Percentiles rank a stretch among this genome's conserved stretches.
Conservation (phyloP, 2,888 invertebrate genomes). For the Lasioglossum figueresi region DNA sequence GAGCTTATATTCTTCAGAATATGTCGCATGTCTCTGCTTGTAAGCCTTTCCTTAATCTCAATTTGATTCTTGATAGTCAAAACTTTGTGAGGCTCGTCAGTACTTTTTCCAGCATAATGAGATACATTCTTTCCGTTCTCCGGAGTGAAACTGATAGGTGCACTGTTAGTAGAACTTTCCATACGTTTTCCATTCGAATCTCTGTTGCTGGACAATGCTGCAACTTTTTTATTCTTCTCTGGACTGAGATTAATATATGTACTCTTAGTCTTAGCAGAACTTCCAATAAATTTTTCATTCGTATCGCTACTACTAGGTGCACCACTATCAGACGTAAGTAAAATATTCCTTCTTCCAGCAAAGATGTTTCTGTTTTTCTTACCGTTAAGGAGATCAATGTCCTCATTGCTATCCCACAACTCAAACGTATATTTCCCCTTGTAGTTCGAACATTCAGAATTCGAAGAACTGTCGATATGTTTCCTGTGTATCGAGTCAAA, state of each 20-base stretch:
- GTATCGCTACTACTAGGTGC: conserved; percentile 44
- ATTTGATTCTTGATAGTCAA: not conserved
- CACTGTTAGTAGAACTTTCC: conserved; percentile 45
- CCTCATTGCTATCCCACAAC: conserved; percentile 13
- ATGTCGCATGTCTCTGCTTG: conserved; percentile 63
- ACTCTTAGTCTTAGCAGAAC: conserved; percentile 30
- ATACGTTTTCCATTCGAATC: conserved; percentile 1
- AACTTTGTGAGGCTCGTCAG: not conserved
- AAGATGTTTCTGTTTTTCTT: conserved; percentile 14
- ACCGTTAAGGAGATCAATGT: not conserved
- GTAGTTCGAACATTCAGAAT: conserved; percentile 40
- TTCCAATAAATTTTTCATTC: conserved; percentile 14
- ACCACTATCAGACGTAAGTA: conserved; percentile 70
- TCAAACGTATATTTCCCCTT: conserved; percentile 19
- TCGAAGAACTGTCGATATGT: conserved; percentile 65
- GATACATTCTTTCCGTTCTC: not conserved
- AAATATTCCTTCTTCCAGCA: conserved; percentile 24
- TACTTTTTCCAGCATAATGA: not conserved
- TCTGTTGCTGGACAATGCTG: conserved; percentile 27
- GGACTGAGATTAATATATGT: conserved; percentile 48
- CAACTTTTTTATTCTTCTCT: conserved; percentile 5
- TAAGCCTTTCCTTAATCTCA: conserved; percentile 36
- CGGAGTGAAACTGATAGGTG: conserved; percentile 45
- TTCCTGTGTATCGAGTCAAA: conserved; percentile 3
- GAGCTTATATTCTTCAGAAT: conserved; percentile 70